Percentiles rank a stretch among this genome's conserved stretches.
These are phyloP conservation scores for Dicrurus megarhynchus DNA, from an alignment of 2,113 vertebrate species.

Conservation along the genomic window DNA sequence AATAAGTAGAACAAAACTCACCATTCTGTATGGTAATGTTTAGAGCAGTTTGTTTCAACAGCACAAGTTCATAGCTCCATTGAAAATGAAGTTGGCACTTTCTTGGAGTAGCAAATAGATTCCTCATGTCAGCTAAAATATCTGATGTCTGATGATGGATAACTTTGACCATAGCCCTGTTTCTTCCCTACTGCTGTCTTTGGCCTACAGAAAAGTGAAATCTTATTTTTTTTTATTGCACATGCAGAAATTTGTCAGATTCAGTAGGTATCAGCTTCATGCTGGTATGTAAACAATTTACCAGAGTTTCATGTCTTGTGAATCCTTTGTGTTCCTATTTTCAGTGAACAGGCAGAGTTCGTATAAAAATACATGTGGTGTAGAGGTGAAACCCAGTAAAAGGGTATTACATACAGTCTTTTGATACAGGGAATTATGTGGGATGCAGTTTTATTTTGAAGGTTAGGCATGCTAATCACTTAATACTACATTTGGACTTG, in stretches of 20 bases:
- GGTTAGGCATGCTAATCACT: not conserved
- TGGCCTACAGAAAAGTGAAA: not conserved
- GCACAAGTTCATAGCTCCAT: not conserved
- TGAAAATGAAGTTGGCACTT: not conserved
- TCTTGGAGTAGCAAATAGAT: not conserved
- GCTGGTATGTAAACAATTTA: not conserved
- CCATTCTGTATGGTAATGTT: not conserved
- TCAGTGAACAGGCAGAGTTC: not conserved
- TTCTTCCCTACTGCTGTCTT: not conserved
- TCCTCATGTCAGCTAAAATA: not conserved
- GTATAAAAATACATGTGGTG: not conserved
- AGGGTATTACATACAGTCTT: not conserved
- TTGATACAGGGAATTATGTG: not conserved
- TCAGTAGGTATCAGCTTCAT: not conserved
- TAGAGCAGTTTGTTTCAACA: not conserved
- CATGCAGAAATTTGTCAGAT: not conserved
- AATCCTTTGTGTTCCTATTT: not conserved
- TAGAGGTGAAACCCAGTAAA: not conserved
- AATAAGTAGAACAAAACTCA: not conserved
- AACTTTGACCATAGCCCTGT: not conserved
- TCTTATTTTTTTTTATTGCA: not conserved
- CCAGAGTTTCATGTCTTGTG: not conserved
- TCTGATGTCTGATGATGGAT: not conserved
- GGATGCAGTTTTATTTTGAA: not conserved
- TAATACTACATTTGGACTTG: not conserved